Percentiles rank a stretch among this genome's conserved stretches.
These are phyloP conservation scores for Cercocebus atys DNA, from an alignment of 2,113 vertebrate genomes.

Conservation along the genomic window DNA sequence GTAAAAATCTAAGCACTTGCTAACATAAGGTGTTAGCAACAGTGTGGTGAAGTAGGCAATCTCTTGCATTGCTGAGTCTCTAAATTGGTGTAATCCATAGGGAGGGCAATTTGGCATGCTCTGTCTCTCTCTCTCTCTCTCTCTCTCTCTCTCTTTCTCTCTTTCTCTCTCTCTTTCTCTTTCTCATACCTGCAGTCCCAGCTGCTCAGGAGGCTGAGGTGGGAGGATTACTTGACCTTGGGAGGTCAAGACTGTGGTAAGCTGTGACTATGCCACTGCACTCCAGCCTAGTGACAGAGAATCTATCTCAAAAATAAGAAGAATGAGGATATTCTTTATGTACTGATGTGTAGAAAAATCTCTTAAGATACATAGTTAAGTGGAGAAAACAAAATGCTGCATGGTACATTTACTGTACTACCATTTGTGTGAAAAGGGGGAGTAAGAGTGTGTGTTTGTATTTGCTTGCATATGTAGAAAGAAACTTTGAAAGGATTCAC, in stretches of 20 bases:
- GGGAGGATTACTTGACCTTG: not conserved
- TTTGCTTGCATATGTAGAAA: not conserved
- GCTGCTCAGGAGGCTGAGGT: not conserved
- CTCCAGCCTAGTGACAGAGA: not conserved
- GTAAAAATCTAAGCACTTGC: too few relatives aligned
- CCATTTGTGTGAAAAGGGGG: not conserved
- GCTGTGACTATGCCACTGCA: not conserved
- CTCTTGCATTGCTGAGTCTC: too few relatives aligned
- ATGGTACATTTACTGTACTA: not conserved
- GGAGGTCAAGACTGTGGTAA: not conserved
- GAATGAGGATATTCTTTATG: not conserved
- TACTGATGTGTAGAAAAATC: not conserved
- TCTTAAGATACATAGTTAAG: not conserved
- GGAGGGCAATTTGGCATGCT: too few relatives aligned
- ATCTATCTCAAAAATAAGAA: not conserved
- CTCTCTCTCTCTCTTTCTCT: rapidly evolving
- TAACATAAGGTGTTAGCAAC: too few relatives aligned
- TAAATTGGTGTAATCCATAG: too few relatives aligned
- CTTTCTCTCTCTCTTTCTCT: too few relatives aligned
- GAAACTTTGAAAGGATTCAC: too few relatives aligned
- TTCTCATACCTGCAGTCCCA: too few relatives aligned
- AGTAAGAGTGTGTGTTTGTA: not conserved
- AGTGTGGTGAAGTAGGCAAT: too few relatives aligned
- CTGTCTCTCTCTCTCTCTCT: too few relatives aligned
- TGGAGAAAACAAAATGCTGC: not conserved